These are phyloP conservation scores for Ctenicera cuprea DNA, from an alignment of 2,888 invertebrate genomes.

Conservation along the genomic window DNA sequence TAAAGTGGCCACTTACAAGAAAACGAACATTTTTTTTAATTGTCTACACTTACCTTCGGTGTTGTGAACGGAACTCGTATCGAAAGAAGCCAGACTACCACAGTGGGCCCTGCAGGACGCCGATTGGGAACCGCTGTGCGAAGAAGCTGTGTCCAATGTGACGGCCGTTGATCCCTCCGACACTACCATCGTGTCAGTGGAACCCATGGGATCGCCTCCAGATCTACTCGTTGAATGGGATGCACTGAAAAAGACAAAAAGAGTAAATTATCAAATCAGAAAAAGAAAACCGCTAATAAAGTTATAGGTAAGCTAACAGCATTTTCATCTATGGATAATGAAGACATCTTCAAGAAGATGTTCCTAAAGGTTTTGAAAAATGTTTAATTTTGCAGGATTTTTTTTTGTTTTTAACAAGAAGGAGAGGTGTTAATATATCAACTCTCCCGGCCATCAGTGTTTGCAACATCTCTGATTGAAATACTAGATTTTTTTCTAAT, in stretches of 20 bases:
- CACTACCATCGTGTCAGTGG: slow-evolving; percentile 75
- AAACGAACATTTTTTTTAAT: slow-evolving; percentile 11
- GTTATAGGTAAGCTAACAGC: no score
- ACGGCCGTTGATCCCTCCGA: slow-evolving; percentile 75
- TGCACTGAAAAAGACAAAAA: slow-evolving; percentile 64
- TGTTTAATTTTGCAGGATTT: no score
- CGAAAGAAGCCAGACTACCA: slow-evolving; percentile 75
- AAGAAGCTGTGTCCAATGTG: slow-evolving; percentile 75
- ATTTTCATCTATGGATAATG: no score
- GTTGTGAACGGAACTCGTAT: slow-evolving; percentile 72
- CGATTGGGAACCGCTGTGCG: slow-evolving; percentile 73
- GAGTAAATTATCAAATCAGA: no score
- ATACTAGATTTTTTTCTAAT: neutral
- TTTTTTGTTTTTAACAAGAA: no score
- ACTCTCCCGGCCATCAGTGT: no score
- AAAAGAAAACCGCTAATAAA: neutral
- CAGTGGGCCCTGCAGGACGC: slow-evolving; percentile 75
- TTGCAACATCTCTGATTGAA: no score
- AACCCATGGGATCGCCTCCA: slow-evolving; percentile 72
- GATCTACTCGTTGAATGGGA: slow-evolving; percentile 70
- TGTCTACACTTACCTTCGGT: slow-evolving; percentile 74
- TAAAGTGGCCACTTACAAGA: neutral
- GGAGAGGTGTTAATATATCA: no score
- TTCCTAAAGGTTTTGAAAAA: no score
- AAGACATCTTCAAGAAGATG: no score